A percentile compares a stretch with the other conserved stretches of the same genome.
Conservation (phyloP, 2,888 invertebrate species). For the Rhogogaster chlorosoma region DNA sequence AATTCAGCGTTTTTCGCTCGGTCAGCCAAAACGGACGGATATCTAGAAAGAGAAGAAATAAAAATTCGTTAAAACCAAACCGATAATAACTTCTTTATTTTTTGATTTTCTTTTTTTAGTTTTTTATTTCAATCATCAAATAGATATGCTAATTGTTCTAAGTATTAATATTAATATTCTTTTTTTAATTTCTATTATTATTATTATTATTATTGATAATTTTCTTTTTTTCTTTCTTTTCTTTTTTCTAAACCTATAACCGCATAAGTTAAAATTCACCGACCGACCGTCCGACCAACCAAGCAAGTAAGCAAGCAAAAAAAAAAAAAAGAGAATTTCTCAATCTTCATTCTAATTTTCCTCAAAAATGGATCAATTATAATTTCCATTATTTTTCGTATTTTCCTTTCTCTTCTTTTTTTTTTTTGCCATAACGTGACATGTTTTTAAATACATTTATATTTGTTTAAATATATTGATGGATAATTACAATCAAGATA, state of each 20-base stretch:
- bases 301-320: not conserved
- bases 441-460: too few species aligned
- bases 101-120: not conserved
- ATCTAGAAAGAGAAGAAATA: slow-evolving; percentile 58
- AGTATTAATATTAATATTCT: not conserved
- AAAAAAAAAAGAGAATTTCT: not conserved
- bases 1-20: slow-evolving; percentile 30
- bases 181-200: not conserved
- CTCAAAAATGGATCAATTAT: not conserved
- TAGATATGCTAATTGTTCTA: not conserved
- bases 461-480: not conserved
- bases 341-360: not conserved
- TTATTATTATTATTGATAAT: not conserved
- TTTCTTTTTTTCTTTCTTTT: not conserved
- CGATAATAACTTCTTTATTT: not conserved
- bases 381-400: too few species aligned
- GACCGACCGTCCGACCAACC: slow-evolving; percentile 1
- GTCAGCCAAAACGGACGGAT: slow-evolving; percentile 42
- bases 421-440: not conserved
- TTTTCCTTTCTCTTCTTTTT: not conserved
- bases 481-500: not conserved
- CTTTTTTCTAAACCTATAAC: not conserved
- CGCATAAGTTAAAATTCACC: not conserved
- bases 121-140: not conserved
- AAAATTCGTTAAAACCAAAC: slow-evolving; percentile 4